phyloP scores from a whole-genome alignment of 1,140 invertebrate genomes.

The Tetragonula clypearis region DNA sequence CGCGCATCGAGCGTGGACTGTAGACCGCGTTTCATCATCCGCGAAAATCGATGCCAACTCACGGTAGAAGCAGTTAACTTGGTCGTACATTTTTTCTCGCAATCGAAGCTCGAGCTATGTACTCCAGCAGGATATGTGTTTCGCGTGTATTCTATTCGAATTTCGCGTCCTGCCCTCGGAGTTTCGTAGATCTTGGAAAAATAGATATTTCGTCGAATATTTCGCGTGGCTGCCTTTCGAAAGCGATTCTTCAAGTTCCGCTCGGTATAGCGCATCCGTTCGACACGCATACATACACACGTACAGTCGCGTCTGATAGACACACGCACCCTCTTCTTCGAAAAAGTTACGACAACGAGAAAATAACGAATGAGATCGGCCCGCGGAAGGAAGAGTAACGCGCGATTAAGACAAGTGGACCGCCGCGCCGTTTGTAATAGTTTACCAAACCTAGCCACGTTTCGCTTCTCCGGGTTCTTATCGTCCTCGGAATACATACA shows the following conservation, averaged over 20 bases:
- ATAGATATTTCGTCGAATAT: background rate
- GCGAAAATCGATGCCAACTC: slow-evolving; percentile 54
- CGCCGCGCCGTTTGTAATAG: slow-evolving; percentile 64
- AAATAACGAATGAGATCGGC: slow-evolving; percentile 7
- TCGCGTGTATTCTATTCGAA: background rate
- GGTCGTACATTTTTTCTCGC: background rate
- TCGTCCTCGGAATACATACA: slow-evolving; percentile 3
- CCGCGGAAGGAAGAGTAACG: slow-evolving; percentile 60
- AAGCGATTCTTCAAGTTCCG: background rate
- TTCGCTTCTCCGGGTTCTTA: background rate
- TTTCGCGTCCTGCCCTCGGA: background rate
- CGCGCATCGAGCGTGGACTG: slow-evolving; percentile 30
- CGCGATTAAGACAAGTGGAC: slow-evolving; percentile 66
- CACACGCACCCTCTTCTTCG: slow-evolving; percentile 19
- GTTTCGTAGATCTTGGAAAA: background rate
- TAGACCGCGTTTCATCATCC: slow-evolving; percentile 49
- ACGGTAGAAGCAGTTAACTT: slow-evolving; percentile 12
- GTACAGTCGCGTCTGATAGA: background rate
- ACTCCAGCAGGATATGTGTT: no score
- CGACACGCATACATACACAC: background rate
- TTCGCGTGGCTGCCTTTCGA: background rate
- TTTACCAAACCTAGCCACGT: slow-evolving; percentile 49
- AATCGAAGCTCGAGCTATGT: background rate
- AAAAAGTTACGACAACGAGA: slow-evolving; percentile 45
- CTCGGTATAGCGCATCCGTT: background rate